Evolutionary conservation across 2,113 vertebrate genomes (phyloP).

Genomic region (Brachypodius melanocephalos): DNA sequence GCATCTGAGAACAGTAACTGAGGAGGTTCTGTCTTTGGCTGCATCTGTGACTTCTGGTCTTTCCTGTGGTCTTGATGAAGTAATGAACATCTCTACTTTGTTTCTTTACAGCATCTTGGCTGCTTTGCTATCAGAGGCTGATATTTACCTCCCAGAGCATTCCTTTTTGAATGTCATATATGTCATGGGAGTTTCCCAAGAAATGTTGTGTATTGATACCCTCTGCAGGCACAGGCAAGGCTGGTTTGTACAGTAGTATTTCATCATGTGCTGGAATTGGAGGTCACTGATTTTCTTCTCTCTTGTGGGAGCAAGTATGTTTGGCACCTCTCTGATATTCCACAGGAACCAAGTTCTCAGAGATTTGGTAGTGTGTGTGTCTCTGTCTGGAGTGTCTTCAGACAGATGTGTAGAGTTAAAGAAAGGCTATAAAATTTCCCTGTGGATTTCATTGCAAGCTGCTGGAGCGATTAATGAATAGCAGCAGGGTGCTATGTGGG

Average conservation of each 20-base stretch:
- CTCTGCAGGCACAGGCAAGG: neutral
- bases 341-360: neutral
- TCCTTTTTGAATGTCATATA: neutral
- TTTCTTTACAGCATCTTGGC: neutral
- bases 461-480: conserved; percentile 32
- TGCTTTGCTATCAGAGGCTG: neutral
- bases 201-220: neutral
- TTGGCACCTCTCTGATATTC: neutral
- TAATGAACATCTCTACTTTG: neutral
- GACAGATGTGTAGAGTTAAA: neutral
- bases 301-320: neutral
- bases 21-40: neutral
- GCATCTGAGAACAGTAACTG: neutral
- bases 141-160: neutral
- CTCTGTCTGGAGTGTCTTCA: neutral
- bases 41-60: neutral
- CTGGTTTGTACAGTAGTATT: neutral
- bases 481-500: conserved; percentile 54
- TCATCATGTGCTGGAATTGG: neutral
- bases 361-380: neutral
- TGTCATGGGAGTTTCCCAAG: neutral
- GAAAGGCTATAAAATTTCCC: conserved; percentile 17
- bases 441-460: conserved; percentile 14
- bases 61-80: neutral
- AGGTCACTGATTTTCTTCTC: neutral